phyloP scores from a whole-genome alignment of 2,113 vertebrate genomes.

The rat (Rattus norvegicus) region DNA sequence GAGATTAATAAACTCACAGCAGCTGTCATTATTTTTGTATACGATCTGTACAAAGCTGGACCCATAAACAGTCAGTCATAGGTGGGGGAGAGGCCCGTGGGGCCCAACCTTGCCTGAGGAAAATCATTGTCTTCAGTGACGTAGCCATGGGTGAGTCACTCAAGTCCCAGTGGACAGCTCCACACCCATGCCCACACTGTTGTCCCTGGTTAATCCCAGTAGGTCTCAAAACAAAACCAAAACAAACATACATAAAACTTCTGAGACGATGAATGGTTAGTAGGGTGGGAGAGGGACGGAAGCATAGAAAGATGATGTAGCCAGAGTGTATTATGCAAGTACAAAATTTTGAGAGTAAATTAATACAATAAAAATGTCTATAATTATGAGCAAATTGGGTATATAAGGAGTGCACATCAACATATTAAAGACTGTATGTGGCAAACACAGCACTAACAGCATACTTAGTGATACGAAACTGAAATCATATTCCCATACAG shows the following conservation, averaged over 20 bases:
- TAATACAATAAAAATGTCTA: background rate
- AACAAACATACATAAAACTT: background rate
- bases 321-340: background rate
- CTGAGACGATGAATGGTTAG: background rate
- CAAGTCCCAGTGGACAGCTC: background rate
- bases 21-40: background rate
- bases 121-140: background rate
- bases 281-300: background rate
- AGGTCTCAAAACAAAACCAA: background rate
- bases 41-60: background rate
- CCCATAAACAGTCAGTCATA: background rate
- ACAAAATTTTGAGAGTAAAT: background rate
- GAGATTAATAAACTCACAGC: background rate
- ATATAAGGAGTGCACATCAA: background rate
- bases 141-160: background rate
- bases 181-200: background rate
- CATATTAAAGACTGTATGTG: background rate
- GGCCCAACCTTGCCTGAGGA: background rate
- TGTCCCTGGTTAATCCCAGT: background rate
- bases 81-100: background rate
- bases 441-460: background rate
- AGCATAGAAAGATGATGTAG: background rate
- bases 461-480: background rate
- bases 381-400: background rate
- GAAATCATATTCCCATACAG: background rate